These are phyloP conservation scores for Stegodyphus mimosarum DNA, from an alignment of 1,140 invertebrate species.

Conservation along the genomic window DNA sequence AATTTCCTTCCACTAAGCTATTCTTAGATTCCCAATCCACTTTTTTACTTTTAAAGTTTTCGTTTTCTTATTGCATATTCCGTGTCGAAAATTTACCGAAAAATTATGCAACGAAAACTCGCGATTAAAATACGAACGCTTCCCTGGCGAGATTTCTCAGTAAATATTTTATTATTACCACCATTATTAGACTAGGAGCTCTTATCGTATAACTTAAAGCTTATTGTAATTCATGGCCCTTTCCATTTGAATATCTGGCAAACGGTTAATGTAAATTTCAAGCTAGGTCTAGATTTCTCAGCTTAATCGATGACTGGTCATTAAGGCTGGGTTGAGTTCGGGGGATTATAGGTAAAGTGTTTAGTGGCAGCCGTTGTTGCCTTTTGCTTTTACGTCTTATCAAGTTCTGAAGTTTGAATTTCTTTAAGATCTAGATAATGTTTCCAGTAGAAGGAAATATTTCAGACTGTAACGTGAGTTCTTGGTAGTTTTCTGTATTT, in stretches of 20 bases:
- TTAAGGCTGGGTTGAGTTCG: constrained; percentile 35
- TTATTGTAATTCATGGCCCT: constrained; percentile 49
- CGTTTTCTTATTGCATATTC: background rate
- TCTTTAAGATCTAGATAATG: too few species aligned
- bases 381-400: too few species aligned
- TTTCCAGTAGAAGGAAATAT: too few species aligned
- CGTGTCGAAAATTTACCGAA: constrained; percentile 14
- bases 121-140: constrained; percentile 14
- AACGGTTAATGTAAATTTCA: constrained; percentile 43
- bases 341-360: constrained; percentile 39
- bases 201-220: constrained; percentile 14
- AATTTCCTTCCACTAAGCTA: too few species aligned
- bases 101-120: constrained; percentile 4
- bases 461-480: too few species aligned
- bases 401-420: too few species aligned
- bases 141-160: too few species aligned
- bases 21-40: too few species aligned
- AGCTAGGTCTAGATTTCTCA: constrained; percentile 29
- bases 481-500: too few species aligned
- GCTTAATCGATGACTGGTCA: constrained; percentile 41
- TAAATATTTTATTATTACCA: too few species aligned
- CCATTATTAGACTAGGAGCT: background rate
- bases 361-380: background rate
- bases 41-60: too few species aligned
- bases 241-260: constrained; percentile 46